phyloP scores from a whole-genome alignment of 2,797 vertebrate genomes.

The Chaenodraco wilsoni region DNA sequence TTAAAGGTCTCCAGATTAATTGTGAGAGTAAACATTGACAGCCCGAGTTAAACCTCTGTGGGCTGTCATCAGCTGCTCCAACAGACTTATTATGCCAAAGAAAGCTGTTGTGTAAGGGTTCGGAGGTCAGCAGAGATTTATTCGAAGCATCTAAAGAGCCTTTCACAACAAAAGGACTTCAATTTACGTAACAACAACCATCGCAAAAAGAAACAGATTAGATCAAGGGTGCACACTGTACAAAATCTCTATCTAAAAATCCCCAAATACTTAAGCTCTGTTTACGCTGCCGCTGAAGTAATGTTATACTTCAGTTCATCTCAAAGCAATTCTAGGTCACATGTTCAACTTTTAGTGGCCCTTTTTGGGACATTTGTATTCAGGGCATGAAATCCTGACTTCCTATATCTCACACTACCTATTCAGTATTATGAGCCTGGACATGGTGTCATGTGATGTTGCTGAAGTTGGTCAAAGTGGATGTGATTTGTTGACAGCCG shows the following conservation, averaged over 20 bases:
- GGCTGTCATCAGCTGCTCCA: slow-evolving; percentile 6
- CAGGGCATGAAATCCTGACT: not conserved
- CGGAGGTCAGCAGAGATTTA: slow-evolving; percentile 10
- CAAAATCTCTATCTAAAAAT: not conserved
- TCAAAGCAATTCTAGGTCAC: not conserved
- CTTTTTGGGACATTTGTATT: not conserved
- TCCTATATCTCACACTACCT: not conserved
- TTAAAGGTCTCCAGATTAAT: too few relatives aligned
- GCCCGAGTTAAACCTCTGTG: too few relatives aligned
- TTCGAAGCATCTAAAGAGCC: slow-evolving; percentile 19
- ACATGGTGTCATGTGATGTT: not conserved
- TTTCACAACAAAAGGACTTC: slow-evolving; percentile 21
- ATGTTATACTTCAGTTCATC: not conserved
- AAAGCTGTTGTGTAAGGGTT: slow-evolving; percentile 7
- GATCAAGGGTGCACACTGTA: not conserved
- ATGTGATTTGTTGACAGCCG: slow-evolving; percentile 31
- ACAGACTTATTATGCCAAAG: not conserved
- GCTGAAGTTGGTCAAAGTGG: slow-evolving; percentile 27
- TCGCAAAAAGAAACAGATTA: slow-evolving; percentile 5
- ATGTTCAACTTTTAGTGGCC: not conserved
- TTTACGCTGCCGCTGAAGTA: not conserved
- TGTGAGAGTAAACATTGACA: too few relatives aligned
- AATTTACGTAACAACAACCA: slow-evolving; percentile 14
- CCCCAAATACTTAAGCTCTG: not conserved
- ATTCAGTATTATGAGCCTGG: not conserved